Conservation (phyloP, 2,888 invertebrate genomes). For the Drosophila multiciliata region DNA sequence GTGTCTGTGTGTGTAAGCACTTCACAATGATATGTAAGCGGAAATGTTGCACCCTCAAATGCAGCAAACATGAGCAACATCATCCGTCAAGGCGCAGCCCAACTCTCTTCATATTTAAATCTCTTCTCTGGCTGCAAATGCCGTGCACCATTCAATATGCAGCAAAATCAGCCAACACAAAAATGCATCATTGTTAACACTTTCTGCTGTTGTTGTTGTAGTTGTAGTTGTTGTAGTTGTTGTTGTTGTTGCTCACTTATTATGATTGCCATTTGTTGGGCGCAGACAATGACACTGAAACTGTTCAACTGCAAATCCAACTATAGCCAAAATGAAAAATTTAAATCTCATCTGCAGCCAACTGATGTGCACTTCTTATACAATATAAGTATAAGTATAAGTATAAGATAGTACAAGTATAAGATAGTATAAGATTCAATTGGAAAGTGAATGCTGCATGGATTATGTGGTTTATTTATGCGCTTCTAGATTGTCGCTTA, state of each 20-base stretch:
- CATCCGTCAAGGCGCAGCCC: constrained; percentile 21
- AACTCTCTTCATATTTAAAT: constrained; percentile 20
- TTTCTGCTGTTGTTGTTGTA: not conserved
- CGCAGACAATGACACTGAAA: constrained; percentile 59
- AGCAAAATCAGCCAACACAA: constrained; percentile 36
- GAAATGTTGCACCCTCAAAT: constrained; percentile 47
- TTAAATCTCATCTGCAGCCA: not conserved
- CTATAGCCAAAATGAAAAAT: not conserved
- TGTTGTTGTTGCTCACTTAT: not conserved
- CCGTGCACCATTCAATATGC: constrained; percentile 36
- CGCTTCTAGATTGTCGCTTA: constrained; percentile 19
- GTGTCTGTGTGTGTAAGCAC: not conserved
- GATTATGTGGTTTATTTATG: constrained; percentile 8
- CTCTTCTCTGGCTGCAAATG: constrained; percentile 34
- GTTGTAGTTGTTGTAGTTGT: not conserved
- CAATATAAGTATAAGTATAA: not conserved
- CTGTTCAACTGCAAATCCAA: not conserved
- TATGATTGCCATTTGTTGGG: not conserved
- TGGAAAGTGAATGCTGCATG: constrained; percentile 8
- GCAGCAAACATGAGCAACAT: constrained; percentile 11
- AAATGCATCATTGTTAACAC: constrained; percentile 12
- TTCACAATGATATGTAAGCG: constrained; percentile 35
- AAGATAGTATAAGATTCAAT: not conserved
- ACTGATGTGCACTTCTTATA: not conserved
- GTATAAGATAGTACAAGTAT: too few relatives aligned